A percentile compares a stretch with the other conserved stretches of the same genome.
These are phyloP conservation scores for Piaya cayana DNA, from an alignment of 2,113 vertebrate species.

Conservation along the genomic window DNA sequence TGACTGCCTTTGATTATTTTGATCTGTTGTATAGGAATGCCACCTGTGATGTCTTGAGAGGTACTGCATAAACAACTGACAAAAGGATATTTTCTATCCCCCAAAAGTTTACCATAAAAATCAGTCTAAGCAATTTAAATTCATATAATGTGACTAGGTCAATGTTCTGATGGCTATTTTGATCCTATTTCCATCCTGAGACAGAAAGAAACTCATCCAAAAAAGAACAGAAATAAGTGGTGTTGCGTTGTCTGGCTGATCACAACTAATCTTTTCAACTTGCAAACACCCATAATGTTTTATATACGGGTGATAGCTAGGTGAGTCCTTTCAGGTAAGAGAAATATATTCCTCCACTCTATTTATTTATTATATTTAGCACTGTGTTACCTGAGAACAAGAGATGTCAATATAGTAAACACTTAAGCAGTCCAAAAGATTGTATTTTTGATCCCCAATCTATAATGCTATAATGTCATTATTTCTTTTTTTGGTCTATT, in stretches of 20 bases:
- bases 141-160: background rate
- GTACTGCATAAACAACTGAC: background rate
- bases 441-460: background rate
- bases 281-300: background rate
- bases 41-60: background rate
- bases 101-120: background rate
- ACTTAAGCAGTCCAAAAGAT: background rate
- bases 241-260: background rate
- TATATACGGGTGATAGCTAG: background rate
- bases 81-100: background rate
- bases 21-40: background rate
- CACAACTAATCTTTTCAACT: background rate
- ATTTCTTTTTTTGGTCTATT: background rate
- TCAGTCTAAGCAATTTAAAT: background rate
- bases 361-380: background rate
- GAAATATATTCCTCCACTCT: background rate
- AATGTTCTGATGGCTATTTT: background rate
- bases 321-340: background rate
- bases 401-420: background rate
- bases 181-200: background rate
- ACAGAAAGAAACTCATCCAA: background rate
- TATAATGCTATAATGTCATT: background rate
- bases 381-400: background rate
- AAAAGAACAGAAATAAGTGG: background rate
- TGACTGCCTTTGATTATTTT: background rate